These are phyloP conservation scores for Drosophila ezoana DNA, from an alignment of 2,888 invertebrate species.

Conservation along the genomic window DNA sequence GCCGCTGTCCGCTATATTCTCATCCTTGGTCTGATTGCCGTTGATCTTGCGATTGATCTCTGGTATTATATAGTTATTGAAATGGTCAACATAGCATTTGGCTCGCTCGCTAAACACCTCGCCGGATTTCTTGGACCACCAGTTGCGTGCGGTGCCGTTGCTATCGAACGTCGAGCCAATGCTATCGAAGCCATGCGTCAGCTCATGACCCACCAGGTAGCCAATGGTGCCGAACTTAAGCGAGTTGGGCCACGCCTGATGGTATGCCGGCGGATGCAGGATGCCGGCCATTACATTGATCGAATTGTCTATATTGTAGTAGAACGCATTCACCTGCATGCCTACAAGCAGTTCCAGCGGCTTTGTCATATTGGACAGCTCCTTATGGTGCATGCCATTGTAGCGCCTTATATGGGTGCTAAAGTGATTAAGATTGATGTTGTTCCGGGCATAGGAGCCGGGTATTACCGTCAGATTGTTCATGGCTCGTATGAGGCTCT, in stretches of 20 bases:
- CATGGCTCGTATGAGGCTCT: conserved; percentile 66
- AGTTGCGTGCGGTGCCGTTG: conserved; percentile 55
- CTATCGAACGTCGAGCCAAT: conserved; percentile 72
- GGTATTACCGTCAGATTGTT: conserved; percentile 61
- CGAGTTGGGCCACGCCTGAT: conserved; percentile 77
- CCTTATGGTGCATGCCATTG: conserved; percentile 57
- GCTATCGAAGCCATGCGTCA: conserved; percentile 82
- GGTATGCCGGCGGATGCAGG: conserved; percentile 78
- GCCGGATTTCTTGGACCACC: conserved; percentile 79
- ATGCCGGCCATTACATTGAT: conserved; percentile 82
- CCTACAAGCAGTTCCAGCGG: conserved; percentile 74
- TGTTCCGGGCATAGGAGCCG: conserved; percentile 65
- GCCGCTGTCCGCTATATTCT: conserved; percentile 83
- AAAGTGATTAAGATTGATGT: conserved; percentile 69
- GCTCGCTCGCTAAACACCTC: conserved; percentile 74
- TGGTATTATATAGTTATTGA: conserved; percentile 72
- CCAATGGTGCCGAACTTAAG: conserved; percentile 82
- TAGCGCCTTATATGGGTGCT: conserved; percentile 64
- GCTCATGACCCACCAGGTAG: conserved; percentile 81
- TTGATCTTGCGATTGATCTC: conserved; percentile 80
- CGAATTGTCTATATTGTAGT: conserved; percentile 81
- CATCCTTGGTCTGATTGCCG: conserved; percentile 78
- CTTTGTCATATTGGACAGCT: conserved; percentile 53
- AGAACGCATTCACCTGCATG: conserved; percentile 82
- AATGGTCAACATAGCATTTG: conserved; percentile 78